A percentile compares a stretch with the other conserved stretches of the same genome.
Conservation (phyloP, 2,888 invertebrate genomes). For the Acanthoscelides obtectus region DNA sequence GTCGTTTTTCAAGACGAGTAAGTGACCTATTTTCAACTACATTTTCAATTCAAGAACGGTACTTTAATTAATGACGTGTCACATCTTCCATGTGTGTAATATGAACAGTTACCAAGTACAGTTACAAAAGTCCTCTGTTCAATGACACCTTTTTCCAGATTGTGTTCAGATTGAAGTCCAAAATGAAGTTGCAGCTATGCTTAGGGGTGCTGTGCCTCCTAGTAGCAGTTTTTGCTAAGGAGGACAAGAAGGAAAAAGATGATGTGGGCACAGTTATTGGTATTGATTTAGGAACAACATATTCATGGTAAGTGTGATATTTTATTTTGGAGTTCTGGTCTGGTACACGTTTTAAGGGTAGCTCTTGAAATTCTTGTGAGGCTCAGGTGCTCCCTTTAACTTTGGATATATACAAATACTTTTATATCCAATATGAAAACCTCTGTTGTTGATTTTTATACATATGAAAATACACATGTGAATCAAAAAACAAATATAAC, state of each 20-base stretch:
- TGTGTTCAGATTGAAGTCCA: constrained; percentile 19
- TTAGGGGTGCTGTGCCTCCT: constrained; percentile 55
- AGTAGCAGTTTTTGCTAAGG: constrained; percentile 51
- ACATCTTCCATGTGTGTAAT: neutral
- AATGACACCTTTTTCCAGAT: neutral
- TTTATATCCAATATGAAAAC: too few species aligned
- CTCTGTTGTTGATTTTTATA: neutral
- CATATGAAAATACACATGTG: too few species aligned
- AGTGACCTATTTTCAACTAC: neutral
- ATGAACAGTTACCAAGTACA: constrained; percentile 9
- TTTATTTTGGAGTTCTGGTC: constrained; percentile 4
- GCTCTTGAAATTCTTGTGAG: constrained; percentile 2
- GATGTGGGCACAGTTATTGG: constrained; percentile 96
- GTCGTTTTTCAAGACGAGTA: neutral
- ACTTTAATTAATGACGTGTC: constrained; percentile 12
- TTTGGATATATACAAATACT: too few species aligned
- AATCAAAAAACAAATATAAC: too few species aligned
- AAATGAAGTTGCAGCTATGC: constrained; percentile 56
- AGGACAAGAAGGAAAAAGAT: constrained; percentile 80
- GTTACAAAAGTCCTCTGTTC: constrained; percentile 2
- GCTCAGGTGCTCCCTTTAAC: neutral
- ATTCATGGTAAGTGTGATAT: constrained; percentile 80
- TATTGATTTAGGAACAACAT: constrained; percentile 97
- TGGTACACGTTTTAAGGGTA: neutral
- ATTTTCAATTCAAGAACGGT: neutral